Base-by-base conservation (phyloP, 1,140 invertebrate genomes). In the Drosophila miranda region DNA sequence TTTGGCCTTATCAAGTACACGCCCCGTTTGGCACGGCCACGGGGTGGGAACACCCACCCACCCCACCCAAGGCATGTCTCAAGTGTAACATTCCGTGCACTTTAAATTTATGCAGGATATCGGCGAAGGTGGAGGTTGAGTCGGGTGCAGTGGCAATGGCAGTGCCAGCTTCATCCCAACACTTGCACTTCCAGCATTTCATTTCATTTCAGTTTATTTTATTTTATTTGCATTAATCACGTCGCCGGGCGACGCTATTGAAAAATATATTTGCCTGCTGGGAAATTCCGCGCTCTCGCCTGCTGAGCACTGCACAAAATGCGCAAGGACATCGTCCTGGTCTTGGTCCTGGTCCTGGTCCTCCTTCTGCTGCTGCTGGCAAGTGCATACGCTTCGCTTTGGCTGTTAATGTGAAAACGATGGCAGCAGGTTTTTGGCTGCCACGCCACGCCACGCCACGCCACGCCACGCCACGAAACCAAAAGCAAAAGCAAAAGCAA, bases 161-260 rank as follows among this genome's bases (percentile, higher is more conserved):
- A 30, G 23, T 5, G 21, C 8, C 30, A 9, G 30, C 30, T 9
- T 2, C 7, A 30, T 30, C 3, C 8, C 66, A 53, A 71, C 54
- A 56, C 73, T 61, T 54, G 67, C 67, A 43, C 21, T 77, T 53
- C 46, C 68, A 26, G 23, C 23, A 26, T 26, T 26, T 26, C 23
- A 74, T 75, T 73, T 69, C 59, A 54, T 76, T 78, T 26, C 43
- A n/a, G 28, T 58, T 62, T 57, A 68, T 68, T 76, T 88, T 78
- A 86, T 87, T 87, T 87, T 87, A 87, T 87, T 87, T 87, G 78
- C 82, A 87, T 87, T 87, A 87, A 87, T 87, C 82, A 87, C 82
- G 82, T 87, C 78, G 78, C 82, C 50, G 43, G 34, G 82, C 79
- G 82, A 78, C 82, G 83, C 82, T 87, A 87, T 87, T 87, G 82